Conservation (phyloP, 64 coral and sea anemone species). For the Cladopsammia gracilis region DNA sequence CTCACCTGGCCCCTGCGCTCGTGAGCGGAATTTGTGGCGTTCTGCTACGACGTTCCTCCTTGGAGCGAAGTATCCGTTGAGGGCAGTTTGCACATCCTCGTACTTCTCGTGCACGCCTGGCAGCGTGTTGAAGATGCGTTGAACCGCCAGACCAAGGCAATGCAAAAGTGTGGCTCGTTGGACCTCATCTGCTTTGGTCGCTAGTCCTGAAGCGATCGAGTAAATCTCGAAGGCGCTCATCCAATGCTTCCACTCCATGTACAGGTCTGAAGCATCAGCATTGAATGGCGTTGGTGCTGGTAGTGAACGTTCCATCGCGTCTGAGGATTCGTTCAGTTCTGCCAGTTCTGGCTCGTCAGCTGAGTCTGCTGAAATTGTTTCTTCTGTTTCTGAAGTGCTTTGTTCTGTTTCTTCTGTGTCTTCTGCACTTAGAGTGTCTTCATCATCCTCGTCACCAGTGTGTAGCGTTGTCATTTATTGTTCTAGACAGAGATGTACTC, state of each 20-base stretch:
- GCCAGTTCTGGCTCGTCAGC: background rate
- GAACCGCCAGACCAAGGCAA: conserved; percentile 21
- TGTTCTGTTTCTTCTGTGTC: background rate
- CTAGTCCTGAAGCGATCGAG: conserved; percentile 10
- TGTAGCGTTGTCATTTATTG: conserved; percentile 10
- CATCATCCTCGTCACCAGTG: background rate
- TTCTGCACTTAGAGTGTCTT: background rate
- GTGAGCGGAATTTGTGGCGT: conserved; percentile 52
- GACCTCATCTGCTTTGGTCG: conserved; percentile 1
- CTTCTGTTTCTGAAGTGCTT: background rate
- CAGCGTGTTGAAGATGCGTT: conserved; percentile 53
- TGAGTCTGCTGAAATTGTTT: background rate
- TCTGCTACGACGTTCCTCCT: conserved; percentile 46
- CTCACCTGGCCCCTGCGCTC: conserved; percentile 7
- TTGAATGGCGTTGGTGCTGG: conserved; percentile 2
- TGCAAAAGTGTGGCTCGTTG: conserved; percentile 25
- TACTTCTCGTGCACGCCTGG: conserved; percentile 7
- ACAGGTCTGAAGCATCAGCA: background rate
- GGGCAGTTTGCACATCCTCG: background rate
- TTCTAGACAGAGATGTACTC: background rate
- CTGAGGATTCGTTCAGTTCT: background rate
- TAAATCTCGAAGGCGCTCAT: conserved; percentile 22
- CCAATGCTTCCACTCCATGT: conserved; percentile 3
- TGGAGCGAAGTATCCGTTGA: conserved; percentile 21
- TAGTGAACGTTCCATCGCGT: background rate